phyloP scores from a whole-genome alignment of 1,140 invertebrate genomes.

The Papilio glaucus region DNA sequence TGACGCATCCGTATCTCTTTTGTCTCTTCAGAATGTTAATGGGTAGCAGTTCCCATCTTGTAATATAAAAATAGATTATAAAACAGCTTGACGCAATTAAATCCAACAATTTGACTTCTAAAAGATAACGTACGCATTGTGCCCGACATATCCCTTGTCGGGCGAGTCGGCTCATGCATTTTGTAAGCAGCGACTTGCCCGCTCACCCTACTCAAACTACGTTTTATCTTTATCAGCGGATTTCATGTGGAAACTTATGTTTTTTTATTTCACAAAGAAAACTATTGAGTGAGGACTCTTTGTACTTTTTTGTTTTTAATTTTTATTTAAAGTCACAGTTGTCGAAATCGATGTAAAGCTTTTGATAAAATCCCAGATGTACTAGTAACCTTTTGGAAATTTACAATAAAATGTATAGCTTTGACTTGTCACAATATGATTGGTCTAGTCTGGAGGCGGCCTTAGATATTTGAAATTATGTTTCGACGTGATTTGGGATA shows the following conservation, averaged over 20 bases:
- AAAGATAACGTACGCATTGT: conserved; percentile 27
- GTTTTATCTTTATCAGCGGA: conserved; percentile 60
- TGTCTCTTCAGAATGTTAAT: too few species aligned
- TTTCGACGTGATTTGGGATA: too few species aligned
- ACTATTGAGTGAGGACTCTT: conserved; percentile 31
- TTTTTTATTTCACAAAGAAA: conserved; percentile 48
- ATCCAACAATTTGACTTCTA: conserved; percentile 37
- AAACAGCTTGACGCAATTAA: conserved; percentile 22
- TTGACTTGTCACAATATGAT: too few species aligned
- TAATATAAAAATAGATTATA: too few species aligned
- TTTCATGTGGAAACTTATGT: conserved; percentile 59
- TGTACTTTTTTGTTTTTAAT: neutral
- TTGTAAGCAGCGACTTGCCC: conserved; percentile 39
- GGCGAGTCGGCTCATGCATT: conserved; percentile 46
- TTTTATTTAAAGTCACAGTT: neutral
- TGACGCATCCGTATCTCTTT: too few species aligned
- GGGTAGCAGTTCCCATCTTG: too few species aligned
- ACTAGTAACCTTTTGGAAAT: too few species aligned
- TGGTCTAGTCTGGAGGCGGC: too few species aligned
- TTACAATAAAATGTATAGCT: too few species aligned
- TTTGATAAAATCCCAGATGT: too few species aligned
- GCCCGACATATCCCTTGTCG: conserved; percentile 19
- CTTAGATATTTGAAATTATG: too few species aligned
- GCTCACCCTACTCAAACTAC: conserved; percentile 54
- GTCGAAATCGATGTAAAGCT: too few species aligned